A percentile compares a stretch with the other conserved stretches of the same genome.
Evolutionary conservation across 2,888 invertebrate species (phyloP).

Genomic region (Scelioninae gen. 2): DNA sequence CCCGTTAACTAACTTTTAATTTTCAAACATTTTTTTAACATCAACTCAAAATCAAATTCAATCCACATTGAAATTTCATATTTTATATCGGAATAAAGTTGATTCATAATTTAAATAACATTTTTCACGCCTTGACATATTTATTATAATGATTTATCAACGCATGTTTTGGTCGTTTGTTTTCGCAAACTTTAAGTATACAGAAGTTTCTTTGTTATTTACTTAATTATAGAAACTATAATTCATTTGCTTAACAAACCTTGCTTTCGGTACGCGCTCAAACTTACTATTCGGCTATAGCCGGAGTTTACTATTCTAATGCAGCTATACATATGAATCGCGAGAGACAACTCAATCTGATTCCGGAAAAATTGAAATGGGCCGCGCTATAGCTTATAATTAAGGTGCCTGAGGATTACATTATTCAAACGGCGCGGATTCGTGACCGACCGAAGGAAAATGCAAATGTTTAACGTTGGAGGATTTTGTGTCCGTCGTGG

Average conservation of each 20-base stretch:
- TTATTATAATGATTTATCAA: too few relatives aligned
- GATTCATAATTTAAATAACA: too few relatives aligned
- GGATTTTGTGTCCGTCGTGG: too few relatives aligned
- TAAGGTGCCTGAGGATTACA: constrained; percentile 11
- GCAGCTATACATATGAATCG: constrained; percentile 1
- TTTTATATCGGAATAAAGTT: too few relatives aligned
- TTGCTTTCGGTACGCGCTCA: too few relatives aligned
- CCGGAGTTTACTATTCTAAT: constrained; percentile 39
- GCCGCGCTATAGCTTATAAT: constrained; percentile 16
- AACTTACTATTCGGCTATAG: neutral
- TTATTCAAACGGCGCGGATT: constrained; percentile 1
- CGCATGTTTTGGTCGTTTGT: too few relatives aligned
- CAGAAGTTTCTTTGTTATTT: constrained; percentile 15
- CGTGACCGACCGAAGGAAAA: constrained; percentile 12
- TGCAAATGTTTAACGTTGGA: constrained; percentile 21
- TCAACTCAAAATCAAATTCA: too few relatives aligned
- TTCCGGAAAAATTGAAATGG: constrained; percentile 33
- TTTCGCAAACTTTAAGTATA: neutral
- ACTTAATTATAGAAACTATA: constrained; percentile 39
- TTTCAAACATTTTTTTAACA: too few relatives aligned
- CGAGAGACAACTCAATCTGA: constrained; percentile 28
- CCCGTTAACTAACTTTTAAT: too few relatives aligned
- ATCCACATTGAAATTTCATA: too few relatives aligned
- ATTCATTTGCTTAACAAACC: constrained; percentile 36
- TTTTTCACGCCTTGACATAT: too few relatives aligned